phyloP scores from a whole-genome alignment of 2,797 vertebrate species.

The Chiroxiphia lanceolata region DNA sequence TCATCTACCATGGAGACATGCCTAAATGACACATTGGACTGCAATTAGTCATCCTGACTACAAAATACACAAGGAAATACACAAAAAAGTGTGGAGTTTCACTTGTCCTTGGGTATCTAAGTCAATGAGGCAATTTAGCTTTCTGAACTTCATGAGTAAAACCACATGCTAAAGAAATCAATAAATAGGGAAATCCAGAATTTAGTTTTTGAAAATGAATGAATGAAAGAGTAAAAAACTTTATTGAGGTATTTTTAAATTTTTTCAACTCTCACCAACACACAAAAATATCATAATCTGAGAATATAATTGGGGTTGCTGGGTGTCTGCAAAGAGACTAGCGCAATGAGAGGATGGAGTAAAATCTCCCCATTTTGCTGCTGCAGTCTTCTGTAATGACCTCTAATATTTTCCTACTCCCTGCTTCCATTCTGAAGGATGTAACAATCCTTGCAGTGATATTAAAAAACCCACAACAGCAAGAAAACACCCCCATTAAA shows the following conservation, averaged over 20 bases:
- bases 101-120: background rate
- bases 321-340: background rate
- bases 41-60: background rate
- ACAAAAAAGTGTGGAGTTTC: background rate
- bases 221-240: background rate
- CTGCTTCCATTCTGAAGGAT: background rate
- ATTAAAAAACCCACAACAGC: background rate
- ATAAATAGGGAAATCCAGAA: background rate
- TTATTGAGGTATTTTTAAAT: background rate
- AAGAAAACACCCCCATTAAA: background rate
- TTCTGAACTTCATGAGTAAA: background rate
- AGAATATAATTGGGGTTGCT: background rate
- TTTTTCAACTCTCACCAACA: background rate
- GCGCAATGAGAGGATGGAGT: background rate
- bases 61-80: background rate
- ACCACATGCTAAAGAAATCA: background rate
- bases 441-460: background rate
- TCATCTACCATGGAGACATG: background rate
- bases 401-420: background rate
- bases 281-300: background rate
- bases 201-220: background rate
- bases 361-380: background rate
- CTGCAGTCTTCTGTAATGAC: background rate
- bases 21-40: background rate
- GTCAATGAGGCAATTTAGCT: background rate